These are phyloP conservation scores for Hemaris fuciformis DNA, from an alignment of 2,888 invertebrate species.

Conservation along the genomic window DNA sequence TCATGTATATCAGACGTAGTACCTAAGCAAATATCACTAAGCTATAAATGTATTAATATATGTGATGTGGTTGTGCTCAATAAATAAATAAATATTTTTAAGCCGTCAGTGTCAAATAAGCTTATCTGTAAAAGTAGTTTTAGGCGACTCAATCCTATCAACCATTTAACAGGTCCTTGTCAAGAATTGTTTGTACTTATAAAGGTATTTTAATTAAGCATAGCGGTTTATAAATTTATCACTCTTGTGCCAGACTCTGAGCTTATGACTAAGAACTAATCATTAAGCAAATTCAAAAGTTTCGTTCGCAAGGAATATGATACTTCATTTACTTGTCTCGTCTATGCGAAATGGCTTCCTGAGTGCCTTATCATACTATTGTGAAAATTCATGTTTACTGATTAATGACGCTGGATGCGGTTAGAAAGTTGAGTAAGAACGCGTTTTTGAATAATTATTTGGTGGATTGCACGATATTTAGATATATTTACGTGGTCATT, in stretches of 20 bases:
- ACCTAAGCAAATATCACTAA: too few relatives aligned
- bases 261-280: neutral
- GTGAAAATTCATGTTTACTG: constrained; percentile 4
- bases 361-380: neutral
- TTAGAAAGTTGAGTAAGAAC: neutral
- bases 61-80: too few relatives aligned
- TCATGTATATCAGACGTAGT: too few relatives aligned
- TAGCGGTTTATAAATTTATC: neutral
- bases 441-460: neutral
- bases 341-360: neutral
- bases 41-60: too few relatives aligned
- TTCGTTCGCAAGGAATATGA: neutral
- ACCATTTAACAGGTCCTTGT: too few relatives aligned
- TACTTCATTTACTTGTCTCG: neutral
- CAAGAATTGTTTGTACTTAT: too few relatives aligned
- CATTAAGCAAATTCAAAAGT: neutral
- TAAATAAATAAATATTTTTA: too few relatives aligned
- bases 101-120: too few relatives aligned
- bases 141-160: too few relatives aligned
- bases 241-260: neutral
- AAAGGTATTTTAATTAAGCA: too few relatives aligned
- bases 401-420: neutral
- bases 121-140: too few relatives aligned
- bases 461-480: neutral
- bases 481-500: too few relatives aligned